Evolutionary conservation across 2,113 vertebrate species (phyloP).

Genomic region (Dicrurus megarhynchus): DNA sequence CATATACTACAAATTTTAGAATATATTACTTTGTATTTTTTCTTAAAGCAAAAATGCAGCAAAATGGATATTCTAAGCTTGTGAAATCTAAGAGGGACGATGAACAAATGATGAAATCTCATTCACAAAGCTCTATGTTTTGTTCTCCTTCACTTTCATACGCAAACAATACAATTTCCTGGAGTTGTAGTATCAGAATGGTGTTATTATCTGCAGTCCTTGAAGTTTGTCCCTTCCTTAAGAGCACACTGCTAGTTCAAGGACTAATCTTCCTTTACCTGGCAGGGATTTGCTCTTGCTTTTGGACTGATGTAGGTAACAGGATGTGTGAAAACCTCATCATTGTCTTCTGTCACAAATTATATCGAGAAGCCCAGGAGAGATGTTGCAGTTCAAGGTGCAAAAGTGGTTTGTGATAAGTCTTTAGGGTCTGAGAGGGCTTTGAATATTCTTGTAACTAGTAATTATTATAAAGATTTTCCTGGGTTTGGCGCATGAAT

Average conservation of each 20-base stretch:
- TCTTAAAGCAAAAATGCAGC: neutral
- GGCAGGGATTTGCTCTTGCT: neutral
- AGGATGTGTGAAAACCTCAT: neutral
- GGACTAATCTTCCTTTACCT: neutral
- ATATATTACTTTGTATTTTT: neutral
- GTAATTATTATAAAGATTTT: neutral
- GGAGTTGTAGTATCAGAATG: neutral
- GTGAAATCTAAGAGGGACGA: neutral
- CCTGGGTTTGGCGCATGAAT: neutral
- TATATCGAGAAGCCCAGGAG: neutral
- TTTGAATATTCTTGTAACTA: neutral
- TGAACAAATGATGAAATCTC: neutral
- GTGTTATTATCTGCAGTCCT: neutral
- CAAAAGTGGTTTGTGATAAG: neutral
- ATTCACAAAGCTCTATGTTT: neutral
- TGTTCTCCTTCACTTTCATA: neutral
- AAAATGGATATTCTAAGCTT: neutral
- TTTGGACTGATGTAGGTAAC: neutral
- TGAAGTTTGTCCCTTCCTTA: neutral
- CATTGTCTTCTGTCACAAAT: neutral
- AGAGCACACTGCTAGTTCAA: neutral
- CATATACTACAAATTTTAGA: neutral
- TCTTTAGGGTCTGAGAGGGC: neutral
- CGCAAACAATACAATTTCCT: neutral
- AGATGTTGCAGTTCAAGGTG: neutral